Evolutionary conservation across 2,797 vertebrate genomes (phyloP), one percentile per base, ranked within the genome.

Genomic region (Cygnus olor): DNA sequence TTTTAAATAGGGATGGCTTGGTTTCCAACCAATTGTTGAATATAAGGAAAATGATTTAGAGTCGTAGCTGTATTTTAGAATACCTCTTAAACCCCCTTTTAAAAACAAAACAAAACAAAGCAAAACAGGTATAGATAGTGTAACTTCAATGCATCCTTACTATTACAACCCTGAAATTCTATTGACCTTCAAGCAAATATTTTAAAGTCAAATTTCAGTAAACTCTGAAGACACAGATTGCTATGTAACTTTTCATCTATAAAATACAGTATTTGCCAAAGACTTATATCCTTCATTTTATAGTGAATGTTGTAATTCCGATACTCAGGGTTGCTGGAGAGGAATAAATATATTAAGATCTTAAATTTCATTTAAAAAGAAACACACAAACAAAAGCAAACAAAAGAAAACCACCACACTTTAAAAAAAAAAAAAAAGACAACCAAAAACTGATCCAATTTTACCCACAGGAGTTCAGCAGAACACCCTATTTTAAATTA

Each of bases 1-100:
- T 64, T 80, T 80, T 56, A 78, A 89, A 89, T 10, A 22, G 44
- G 22, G 57, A 77, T 9, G 72, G 86, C 71, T 14, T 44, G 56
- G 9, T 69, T 95, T 93, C 89, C 9, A 36, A 91, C 27, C 63
- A 96, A 9, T 24, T 83, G 70, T 89, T 95, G 93, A 83, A 47
- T 30, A 34, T 24, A 82, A 6, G 42, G 60, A 32, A 54, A 58
- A 20, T 51, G 42, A 74, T 54, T 78, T 30, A 80, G 61, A 54
- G 15, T 45, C 3, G 28, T 9, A 60, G 53, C 60, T 84, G 8
- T 38, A 51, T 42, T 63, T 58, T 72, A 81, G 61, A 72, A 64
- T 5, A 54, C 21, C 72, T 16, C 42, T 76, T 45, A 64, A 70
- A 56, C 88, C 14, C 3, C 21, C 25, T 14, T 32, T 58, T 56